Conservation (phyloP, 2,113 vertebrate genomes). For the Triplophysa siluroides region DNA sequence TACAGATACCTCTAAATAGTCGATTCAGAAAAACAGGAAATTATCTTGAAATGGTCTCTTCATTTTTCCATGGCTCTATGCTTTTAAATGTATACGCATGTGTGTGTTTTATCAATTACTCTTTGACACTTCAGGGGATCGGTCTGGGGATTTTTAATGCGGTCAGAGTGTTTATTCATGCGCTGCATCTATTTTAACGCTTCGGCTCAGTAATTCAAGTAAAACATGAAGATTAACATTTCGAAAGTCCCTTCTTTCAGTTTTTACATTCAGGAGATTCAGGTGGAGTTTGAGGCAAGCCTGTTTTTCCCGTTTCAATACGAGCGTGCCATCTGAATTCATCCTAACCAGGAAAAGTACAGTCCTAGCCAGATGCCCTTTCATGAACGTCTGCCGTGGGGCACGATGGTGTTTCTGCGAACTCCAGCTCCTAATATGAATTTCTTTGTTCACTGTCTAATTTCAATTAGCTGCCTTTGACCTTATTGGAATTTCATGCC, state of each 20-base stretch:
- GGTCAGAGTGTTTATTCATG: not conserved
- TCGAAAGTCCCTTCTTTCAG: not conserved
- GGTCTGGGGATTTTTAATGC: not conserved
- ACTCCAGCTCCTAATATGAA: not conserved
- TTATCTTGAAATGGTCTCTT: no score
- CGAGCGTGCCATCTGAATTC: not conserved
- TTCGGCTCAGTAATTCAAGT: not conserved
- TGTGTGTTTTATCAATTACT: not conserved
- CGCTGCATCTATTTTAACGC: not conserved
- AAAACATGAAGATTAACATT: not conserved
- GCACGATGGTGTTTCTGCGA: not conserved
- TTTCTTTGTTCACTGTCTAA: not conserved
- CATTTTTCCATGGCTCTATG: no score
- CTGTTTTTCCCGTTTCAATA: slow-evolving; percentile 15
- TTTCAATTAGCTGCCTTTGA: slow-evolving; percentile 1
- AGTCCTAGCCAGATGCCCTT: slow-evolving; percentile 5
- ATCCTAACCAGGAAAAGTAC: slow-evolving; percentile 24
- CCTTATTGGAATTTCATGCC: slow-evolving; percentile 8
- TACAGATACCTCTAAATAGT: no score
- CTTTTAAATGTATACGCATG: not conserved
- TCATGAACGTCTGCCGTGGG: slow-evolving; percentile 10
- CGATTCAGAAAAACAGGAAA: no score
- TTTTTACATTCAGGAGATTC: not conserved
- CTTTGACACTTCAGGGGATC: not conserved
- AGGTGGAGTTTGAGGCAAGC: slow-evolving; percentile 1